These are phyloP conservation scores for Leptopilina drosophilae DNA, from an alignment of 2,888 invertebrate genomes.

Conservation along the genomic window DNA sequence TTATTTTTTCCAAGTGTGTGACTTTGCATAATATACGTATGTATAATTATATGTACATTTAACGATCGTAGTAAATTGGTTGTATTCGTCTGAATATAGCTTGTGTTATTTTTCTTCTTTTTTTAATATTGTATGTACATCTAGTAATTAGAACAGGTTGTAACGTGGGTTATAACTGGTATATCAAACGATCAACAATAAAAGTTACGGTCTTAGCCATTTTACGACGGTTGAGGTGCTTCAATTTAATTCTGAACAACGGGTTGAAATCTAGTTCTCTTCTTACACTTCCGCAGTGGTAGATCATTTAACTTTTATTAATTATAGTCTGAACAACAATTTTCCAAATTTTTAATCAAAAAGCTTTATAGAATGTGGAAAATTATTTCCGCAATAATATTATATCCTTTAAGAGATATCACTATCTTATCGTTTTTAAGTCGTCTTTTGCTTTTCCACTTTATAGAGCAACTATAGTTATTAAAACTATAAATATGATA, in stretches of 20 bases:
- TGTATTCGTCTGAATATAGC: background rate
- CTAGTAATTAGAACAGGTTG: conserved; percentile 12
- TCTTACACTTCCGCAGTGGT: conserved; percentile 20
- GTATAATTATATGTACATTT: conserved; percentile 49
- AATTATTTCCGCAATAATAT: background rate
- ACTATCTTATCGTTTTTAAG: background rate
- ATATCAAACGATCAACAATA: conserved; percentile 22
- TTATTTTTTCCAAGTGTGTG: no score
- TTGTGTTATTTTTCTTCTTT: background rate
- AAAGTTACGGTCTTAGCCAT: conserved; percentile 23
- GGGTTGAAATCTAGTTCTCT: conserved; percentile 2
- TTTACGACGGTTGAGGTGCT: conserved; percentile 20
- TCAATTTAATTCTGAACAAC: conserved; percentile 28
- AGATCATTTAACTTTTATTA: conserved; percentile 9
- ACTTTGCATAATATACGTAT: no score
- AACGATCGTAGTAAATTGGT: conserved; percentile 47
- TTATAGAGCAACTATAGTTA: no score
- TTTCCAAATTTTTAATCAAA: conserved; percentile 10
- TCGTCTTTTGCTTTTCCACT: no score
- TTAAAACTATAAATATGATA: no score
- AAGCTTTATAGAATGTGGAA: background rate
- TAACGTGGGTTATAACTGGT: conserved; percentile 9
- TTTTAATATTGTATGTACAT: conserved; percentile 3
- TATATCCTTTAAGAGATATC: background rate
- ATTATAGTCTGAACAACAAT: background rate